Percentiles rank a stretch among this genome's conserved stretches.
Evolutionary conservation across 2,113 vertebrate genomes (phyloP).

Genomic region (Lepidiolamprologus cunningtoni): DNA sequence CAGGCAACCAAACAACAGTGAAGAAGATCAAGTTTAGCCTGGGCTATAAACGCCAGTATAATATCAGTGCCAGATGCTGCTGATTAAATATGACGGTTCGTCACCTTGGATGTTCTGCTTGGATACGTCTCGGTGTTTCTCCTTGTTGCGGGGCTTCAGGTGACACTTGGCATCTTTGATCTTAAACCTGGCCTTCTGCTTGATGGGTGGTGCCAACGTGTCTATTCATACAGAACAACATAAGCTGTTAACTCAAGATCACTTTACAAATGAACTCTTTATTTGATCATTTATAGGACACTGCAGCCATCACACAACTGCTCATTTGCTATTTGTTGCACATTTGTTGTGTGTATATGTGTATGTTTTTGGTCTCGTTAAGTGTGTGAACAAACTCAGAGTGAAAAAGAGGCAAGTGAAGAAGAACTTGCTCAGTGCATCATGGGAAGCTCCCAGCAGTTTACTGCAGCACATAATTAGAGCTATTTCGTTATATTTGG

Average conservation of each 20-base stretch:
- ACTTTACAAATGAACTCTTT: neutral
- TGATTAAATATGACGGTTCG: neutral
- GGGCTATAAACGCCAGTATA: neutral
- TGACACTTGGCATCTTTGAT: constrained; percentile 94
- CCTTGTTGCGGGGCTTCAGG: constrained; percentile 82
- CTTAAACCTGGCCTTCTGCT: constrained; percentile 92
- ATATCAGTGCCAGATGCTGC: neutral
- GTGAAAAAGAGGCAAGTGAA: neutral
- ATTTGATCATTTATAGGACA: neutral
- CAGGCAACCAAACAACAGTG: neutral
- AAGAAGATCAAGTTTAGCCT: neutral
- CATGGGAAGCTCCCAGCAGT: neutral
- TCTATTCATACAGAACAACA: constrained; percentile 51
- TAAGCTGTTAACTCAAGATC: neutral
- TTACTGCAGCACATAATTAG: neutral
- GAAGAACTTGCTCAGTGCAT: neutral
- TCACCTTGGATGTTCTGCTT: constrained; percentile 78
- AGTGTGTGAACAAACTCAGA: neutral
- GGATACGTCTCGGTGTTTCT: constrained; percentile 74
- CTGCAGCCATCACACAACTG: neutral
- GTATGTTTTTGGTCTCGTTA: neutral
- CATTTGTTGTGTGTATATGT: neutral
- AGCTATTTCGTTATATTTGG: neutral
- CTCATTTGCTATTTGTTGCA: neutral
- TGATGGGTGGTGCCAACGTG: constrained; percentile 73